Evolutionary conservation across 1,140 invertebrate genomes (phyloP).

Genomic region (Andricus grossulariae): DNA sequence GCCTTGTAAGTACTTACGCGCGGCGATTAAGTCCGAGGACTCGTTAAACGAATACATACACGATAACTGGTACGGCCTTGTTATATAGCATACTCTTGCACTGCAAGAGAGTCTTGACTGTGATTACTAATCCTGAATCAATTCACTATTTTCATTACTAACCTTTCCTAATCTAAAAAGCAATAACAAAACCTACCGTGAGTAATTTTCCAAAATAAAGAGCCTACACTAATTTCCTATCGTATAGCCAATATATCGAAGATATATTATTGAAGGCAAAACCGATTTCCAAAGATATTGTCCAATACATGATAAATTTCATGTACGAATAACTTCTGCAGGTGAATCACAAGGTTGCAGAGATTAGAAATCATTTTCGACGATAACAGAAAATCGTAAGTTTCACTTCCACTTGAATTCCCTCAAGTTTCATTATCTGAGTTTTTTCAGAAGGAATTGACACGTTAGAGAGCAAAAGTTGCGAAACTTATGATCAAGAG

Average conservation of each 20-base stretch:
- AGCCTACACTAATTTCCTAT: too few species aligned
- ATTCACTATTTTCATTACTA: too few species aligned
- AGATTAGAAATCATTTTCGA: neutral
- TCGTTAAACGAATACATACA: constrained; percentile 45
- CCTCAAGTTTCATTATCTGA: neutral
- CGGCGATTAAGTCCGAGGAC: constrained; percentile 63
- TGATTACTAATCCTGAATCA: neutral
- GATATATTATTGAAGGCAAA: too few species aligned
- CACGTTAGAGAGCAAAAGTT: neutral
- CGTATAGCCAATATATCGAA: too few species aligned
- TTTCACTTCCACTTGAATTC: neutral
- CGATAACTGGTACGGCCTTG: constrained; percentile 53
- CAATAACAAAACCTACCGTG: too few species aligned
- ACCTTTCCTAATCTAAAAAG: too few species aligned
- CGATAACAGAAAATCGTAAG: too few species aligned
- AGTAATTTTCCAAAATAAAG: too few species aligned
- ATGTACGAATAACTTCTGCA: too few species aligned
- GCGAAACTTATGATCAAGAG: constrained; percentile 8
- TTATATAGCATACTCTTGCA: neutral
- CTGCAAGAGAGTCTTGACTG: neutral
- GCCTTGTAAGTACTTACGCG: constrained; percentile 48
- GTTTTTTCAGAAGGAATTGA: neutral
- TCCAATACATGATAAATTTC: too few species aligned
- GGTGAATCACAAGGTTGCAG: neutral
- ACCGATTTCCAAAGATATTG: too few species aligned